Evolutionary conservation across 2,797 vertebrate genomes (phyloP).

Genomic region (Chaunax sp.): DNA sequence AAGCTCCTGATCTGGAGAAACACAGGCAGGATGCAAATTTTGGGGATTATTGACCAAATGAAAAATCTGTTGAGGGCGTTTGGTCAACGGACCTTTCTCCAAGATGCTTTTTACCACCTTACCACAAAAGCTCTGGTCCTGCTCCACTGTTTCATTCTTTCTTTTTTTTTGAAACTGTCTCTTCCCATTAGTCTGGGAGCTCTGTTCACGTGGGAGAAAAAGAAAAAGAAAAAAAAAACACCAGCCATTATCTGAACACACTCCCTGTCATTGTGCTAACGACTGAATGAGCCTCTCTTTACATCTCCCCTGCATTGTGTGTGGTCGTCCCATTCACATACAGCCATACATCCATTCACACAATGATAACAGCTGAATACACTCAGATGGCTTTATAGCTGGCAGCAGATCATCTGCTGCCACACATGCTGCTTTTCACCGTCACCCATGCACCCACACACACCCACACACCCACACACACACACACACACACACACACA

Average conservation of each 20-base stretch:
- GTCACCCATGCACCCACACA: neutral
- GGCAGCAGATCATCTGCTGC: constrained; percentile 13
- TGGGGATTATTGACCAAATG: too few relatives aligned
- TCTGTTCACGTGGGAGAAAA: too few relatives aligned
- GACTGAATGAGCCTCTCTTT: constrained; percentile 44
- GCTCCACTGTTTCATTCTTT: neutral
- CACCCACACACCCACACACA: too few relatives aligned
- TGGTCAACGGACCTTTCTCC: neutral
- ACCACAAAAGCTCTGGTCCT: neutral
- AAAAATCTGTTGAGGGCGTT: too few relatives aligned
- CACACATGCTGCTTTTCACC: too few relatives aligned
- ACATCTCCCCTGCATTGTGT: constrained; percentile 18
- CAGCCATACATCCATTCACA: constrained; percentile 26
- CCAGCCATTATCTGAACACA: constrained; percentile 33
- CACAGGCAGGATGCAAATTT: too few relatives aligned
- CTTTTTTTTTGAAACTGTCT: neutral
- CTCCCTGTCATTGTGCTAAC: constrained; percentile 26
- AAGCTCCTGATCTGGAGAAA: too few relatives aligned
- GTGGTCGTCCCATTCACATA: constrained; percentile 28
- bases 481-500: too few relatives aligned
- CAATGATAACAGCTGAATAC: constrained; percentile 28
- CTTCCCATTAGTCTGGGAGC: neutral
- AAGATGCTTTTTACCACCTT: neutral
- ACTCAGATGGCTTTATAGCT: constrained; percentile 3
- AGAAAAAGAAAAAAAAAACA: constrained; percentile 14